These are phyloP conservation scores for Chesias legatella DNA, from an alignment of 2,888 invertebrate genomes.

Conservation along the genomic window DNA sequence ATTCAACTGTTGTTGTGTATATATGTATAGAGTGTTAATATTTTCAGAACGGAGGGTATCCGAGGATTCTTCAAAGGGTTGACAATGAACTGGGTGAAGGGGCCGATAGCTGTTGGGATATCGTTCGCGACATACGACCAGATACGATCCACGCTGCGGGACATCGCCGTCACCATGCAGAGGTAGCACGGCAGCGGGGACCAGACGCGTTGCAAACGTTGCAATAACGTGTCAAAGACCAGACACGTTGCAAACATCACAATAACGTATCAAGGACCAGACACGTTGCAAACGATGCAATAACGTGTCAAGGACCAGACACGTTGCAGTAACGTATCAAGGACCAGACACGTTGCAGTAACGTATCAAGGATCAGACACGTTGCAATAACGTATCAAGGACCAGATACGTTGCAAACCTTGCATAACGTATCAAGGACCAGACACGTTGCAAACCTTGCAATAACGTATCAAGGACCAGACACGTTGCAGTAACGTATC, in stretches of 20 bases:
- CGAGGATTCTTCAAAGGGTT: conserved; percentile 98
- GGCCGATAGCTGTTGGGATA: conserved; percentile 94
- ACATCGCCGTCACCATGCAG: conserved; percentile 39
- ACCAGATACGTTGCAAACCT: conserved; percentile 82
- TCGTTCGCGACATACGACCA: conserved; percentile 97
- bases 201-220: neutral
- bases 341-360: neutral
- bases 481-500: neutral
- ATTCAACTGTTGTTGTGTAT: too few species aligned
- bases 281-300: conserved; percentile 32
- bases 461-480: conserved; percentile 14
- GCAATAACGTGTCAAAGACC: neutral
- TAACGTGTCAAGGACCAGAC: too few species aligned
- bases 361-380: too few species aligned
- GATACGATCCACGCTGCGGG: conserved; percentile 82
- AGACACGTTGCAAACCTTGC: conserved; percentile 32
- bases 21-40: too few species aligned
- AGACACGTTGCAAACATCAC: too few species aligned
- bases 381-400: conserved; percentile 79
- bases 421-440: too few species aligned
- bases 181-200: conserved; percentile 26
- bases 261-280: too few species aligned
- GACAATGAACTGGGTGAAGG: conserved; percentile 99
- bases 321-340: conserved; percentile 28
- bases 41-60: conserved; percentile 90